These are phyloP conservation scores for Tamandua tetradactyla DNA, from an alignment of 2,797 vertebrate genomes.

Conservation along the genomic window DNA sequence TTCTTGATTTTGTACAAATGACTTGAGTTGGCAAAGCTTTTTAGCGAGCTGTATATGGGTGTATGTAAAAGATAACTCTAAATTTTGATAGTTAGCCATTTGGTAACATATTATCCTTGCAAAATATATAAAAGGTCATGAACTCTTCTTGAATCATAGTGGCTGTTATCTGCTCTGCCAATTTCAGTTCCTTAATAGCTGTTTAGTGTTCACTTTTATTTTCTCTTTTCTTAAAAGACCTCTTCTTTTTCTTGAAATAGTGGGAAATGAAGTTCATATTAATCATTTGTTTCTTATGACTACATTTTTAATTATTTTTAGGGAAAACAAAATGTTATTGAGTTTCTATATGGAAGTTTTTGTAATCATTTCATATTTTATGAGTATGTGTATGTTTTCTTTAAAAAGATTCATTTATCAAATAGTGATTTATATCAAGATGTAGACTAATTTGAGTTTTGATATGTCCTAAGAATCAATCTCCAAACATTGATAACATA, in stretches of 20 bases:
- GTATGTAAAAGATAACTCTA: slow-evolving; percentile 70
- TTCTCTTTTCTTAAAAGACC: slow-evolving; percentile 80
- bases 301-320: slow-evolving; percentile 80
- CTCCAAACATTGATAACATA: neutral
- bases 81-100: slow-evolving; percentile 77
- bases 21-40: slow-evolving; percentile 83
- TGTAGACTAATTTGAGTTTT: neutral
- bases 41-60: neutral
- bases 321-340: slow-evolving; percentile 69
- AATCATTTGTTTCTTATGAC: slow-evolving; percentile 79
- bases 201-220: slow-evolving; percentile 83
- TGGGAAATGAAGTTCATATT: slow-evolving; percentile 81
- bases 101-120: slow-evolving; percentile 81
- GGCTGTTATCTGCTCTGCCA: slow-evolving; percentile 78
- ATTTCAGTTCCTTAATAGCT: slow-evolving; percentile 81
- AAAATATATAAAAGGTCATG: slow-evolving; percentile 79
- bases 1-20: slow-evolving; percentile 44
- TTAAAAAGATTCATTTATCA: slow-evolving; percentile 37
- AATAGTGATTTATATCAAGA: slow-evolving; percentile 25
- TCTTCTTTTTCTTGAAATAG: slow-evolving; percentile 85
- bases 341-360: slow-evolving; percentile 42
- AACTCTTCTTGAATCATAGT: slow-evolving; percentile 78
- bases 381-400: neutral
- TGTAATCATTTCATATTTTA: slow-evolving; percentile 25
- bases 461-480: neutral